phyloP scores from a whole-genome alignment of 2,888 invertebrate genomes.

The Arrhopalites spinosus region DNA sequence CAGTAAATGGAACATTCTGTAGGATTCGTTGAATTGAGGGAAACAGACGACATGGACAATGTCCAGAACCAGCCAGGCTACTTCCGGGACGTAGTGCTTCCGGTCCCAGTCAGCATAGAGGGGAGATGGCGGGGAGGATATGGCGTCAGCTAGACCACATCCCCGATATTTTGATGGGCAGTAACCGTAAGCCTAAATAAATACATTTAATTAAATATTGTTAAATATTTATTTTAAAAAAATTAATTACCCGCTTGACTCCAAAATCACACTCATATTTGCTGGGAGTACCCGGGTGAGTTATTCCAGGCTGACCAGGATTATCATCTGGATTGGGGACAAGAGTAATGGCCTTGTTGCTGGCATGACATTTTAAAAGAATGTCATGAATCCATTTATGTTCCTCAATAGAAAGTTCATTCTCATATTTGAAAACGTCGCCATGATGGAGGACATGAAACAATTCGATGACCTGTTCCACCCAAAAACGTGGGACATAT shows the following conservation, averaged over 20 bases:
- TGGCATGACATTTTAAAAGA: constrained; percentile 39
- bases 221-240: not conserved
- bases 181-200: not conserved
- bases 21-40: constrained; percentile 51
- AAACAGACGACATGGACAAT: constrained; percentile 51
- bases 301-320: no score
- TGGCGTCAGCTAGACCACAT: not conserved
- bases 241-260: not conserved
- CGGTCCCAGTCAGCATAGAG: constrained; percentile 6
- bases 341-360: not conserved
- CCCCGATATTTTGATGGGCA: not conserved
- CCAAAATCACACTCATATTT: not conserved
- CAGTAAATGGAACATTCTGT: constrained; percentile 53
- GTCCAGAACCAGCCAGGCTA: constrained; percentile 51
- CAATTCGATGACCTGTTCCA: constrained; percentile 34
- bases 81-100: constrained; percentile 52
- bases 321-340: not conserved
- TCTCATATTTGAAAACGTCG: constrained; percentile 49
- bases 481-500: constrained; percentile 44
- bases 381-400: constrained; percentile 49
- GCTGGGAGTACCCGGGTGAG: not conserved
- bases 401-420: constrained; percentile 42
- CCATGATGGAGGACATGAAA: constrained; percentile 52
- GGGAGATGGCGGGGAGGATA: not conserved
- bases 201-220: not conserved